Base-by-base conservation (phyloP, 1,140 invertebrate species). In the Macrostomum lignano region DNA sequence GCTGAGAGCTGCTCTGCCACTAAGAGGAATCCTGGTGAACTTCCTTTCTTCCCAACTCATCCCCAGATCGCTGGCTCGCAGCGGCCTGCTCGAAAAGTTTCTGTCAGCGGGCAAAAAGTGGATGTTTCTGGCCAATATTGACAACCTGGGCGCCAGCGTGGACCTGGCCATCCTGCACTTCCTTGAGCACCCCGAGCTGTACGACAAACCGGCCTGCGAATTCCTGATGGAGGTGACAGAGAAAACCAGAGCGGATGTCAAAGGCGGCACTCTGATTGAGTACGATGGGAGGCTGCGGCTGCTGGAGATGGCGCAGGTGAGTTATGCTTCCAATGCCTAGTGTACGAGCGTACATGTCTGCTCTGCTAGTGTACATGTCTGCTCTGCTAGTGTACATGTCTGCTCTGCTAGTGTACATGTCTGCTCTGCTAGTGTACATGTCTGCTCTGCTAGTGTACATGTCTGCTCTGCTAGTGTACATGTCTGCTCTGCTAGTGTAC, bases 151-250 rank as follows among this genome's bases (percentile, higher is more conserved):
- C 21, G 91, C 91, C 3, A 96, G 82, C 2, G 86, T 96, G 10
- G 88, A 98, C 55, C 56, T 91, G 15, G 79, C 59, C 51, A 58
- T 58, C 47, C 52, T 63, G 47, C 33, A 33, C 10, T 28, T 28
- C 25, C 20, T 40, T 21, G 7, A 33, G 2, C 35, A 42, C 17
- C 17, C 21, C 10, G 19, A 17, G 2, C 3, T 17, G 2, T 22
- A 11, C 17, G 13, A 13, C 7, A 25, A 11, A 5, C 4, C 4
- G 7, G 25, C 11, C 5, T 21, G 13, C n/a, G 82, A 96, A 55
- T 98, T 96, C 61, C 69, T 98, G 3, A 98, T 98, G 88, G 91
- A 98, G 67, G 82, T 93, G 4, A 98, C 91, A 2, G 78, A 96
- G 49, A 98, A 98, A 61, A 96, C 91, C 2, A 70, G 77, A 46